Base-by-base conservation (phyloP, 2,113 vertebrate genomes). In the Acrocephalus kingi region DNA sequence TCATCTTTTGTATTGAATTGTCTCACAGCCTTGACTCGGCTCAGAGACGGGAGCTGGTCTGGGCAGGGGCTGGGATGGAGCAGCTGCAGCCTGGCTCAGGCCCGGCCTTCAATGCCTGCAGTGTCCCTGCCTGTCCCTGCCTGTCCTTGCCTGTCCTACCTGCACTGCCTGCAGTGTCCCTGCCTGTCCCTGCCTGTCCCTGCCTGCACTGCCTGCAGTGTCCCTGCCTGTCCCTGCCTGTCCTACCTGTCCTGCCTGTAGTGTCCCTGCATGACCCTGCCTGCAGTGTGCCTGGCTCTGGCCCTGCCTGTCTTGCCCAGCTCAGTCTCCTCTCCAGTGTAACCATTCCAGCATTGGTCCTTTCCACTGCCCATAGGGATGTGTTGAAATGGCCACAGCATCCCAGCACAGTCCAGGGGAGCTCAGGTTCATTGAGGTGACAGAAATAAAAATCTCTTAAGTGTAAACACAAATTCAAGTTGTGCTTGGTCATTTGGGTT, bases 251-350 rank as follows among this genome's bases (percentile, higher is more conserved):
- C 17, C 24, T 55, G 30, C 22, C 64, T 71, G 37, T 5, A 27
- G 20, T 71, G 55, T 10, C 12, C 23, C 17, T 18, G 30, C 3
- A 15, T 39, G 27, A 8, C 19, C 17, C 72, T 63, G 35, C 7
- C 48, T 14, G 8, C 1, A 77, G 77, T 4, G 1, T 8, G 4
- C 3, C 82, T n/a, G n/a, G n/a, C n/a, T n/a, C n/a, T n/a, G n/a
- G n/a, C n/a, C n/a, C n/a, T n/a, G n/a, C n/a, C n/a, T n/a, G n/a
- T n/a, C n/a, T n/a, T n/a, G n/a, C n/a, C n/a, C n/a, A n/a, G n/a
- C n/a, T n/a, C n/a, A n/a, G n/a, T n/a, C n/a, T n/a, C n/a, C n/a
- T n/a, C n/a, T n/a, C n/a, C n/a, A n/a, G n/a, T n/a, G n/a, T n/a
- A n/a, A n/a, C n/a, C n/a, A n/a, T n/a, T n/a, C n/a, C n/a, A 58